Evolutionary conservation across 2,113 vertebrate species (phyloP).

Genomic region (Litocranius walleri): DNA sequence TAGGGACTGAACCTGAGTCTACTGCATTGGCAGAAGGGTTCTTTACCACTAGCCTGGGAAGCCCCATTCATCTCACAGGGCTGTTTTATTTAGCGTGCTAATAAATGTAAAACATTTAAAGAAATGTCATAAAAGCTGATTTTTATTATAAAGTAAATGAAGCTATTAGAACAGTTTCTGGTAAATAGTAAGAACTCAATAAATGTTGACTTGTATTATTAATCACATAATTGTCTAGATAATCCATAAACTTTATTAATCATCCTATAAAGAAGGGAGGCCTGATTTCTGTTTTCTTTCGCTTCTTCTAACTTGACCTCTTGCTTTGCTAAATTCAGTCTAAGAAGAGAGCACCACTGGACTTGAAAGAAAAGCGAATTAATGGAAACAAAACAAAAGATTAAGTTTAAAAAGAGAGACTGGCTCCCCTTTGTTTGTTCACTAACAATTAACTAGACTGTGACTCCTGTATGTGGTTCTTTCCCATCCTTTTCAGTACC

Average conservation of each 20-base stretch:
- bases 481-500: background rate
- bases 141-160: background rate
- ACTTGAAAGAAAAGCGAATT: background rate
- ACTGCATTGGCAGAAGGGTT: background rate
- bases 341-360: background rate
- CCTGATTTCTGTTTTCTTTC: background rate
- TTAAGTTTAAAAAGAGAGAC: background rate
- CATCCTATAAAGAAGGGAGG: background rate
- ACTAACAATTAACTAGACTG: background rate
- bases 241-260: background rate
- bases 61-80: background rate
- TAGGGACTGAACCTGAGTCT: background rate
- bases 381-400: background rate
- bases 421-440: background rate
- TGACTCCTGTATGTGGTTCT: accelerated
- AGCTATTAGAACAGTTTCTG: background rate
- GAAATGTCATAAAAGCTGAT: background rate
- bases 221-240: background rate
- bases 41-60: background rate
- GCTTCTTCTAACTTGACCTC: background rate
- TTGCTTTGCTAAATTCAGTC: background rate
- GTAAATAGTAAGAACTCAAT: background rate
- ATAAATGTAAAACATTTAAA: background rate
- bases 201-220: background rate
- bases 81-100: background rate